These are phyloP conservation scores for Terrapene triunguis DNA, from an alignment of 2,113 vertebrate genomes.

Conservation along the genomic window DNA sequence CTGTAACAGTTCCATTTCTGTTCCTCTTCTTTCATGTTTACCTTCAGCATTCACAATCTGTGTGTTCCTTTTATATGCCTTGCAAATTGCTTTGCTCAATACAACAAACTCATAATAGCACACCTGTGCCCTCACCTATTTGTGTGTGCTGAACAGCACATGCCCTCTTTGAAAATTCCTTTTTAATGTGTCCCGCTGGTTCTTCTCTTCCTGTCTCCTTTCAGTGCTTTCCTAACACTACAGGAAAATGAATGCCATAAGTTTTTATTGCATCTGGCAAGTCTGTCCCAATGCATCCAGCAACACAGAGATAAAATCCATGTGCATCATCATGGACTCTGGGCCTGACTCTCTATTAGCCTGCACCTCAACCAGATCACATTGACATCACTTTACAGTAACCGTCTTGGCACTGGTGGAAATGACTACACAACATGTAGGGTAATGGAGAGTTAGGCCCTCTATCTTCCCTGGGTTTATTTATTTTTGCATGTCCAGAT, in stretches of 20 bases:
- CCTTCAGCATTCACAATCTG: not conserved
- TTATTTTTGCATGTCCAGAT: not conserved
- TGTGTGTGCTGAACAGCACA: not conserved
- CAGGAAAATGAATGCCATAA: not conserved
- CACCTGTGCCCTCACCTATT: not conserved
- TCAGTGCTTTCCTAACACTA: not conserved
- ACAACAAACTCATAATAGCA: not conserved
- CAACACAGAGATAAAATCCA: not conserved
- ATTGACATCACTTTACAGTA: not conserved
- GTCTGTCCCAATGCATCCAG: not conserved
- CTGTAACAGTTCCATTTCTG: not conserved
- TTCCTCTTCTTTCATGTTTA: not conserved
- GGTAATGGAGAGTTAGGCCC: not conserved
- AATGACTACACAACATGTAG: not conserved
- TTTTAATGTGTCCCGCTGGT: not conserved
- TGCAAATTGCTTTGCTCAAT: not conserved
- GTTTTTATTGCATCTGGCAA: not conserved
- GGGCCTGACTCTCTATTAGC: not conserved
- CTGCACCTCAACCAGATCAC: not conserved
- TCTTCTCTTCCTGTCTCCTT: not conserved
- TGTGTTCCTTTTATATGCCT: not conserved
- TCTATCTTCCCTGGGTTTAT: not conserved
- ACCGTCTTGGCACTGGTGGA: not conserved
- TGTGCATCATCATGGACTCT: not conserved
- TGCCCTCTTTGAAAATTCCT: not conserved